Conservation (phyloP, 1,140 invertebrate species). For the Trichoplusia ni region DNA sequence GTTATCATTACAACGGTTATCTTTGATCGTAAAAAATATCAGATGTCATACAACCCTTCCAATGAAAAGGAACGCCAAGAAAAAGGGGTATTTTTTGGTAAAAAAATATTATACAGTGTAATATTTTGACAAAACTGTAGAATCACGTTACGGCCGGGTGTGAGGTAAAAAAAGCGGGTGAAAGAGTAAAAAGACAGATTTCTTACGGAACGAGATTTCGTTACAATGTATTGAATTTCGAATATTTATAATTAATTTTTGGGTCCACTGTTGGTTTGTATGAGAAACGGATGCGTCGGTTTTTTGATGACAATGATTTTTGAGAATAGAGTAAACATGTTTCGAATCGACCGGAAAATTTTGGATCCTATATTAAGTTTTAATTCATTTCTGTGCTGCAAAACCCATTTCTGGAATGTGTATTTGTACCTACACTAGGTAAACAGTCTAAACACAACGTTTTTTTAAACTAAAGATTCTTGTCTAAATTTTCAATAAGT, state of each 20-base stretch:
- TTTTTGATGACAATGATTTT: too few species aligned
- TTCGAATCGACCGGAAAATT: too few species aligned
- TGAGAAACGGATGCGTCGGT: too few species aligned
- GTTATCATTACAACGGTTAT: constrained; percentile 55
- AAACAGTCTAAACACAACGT: too few species aligned
- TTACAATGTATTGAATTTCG: not conserved
- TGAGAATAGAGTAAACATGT: too few species aligned
- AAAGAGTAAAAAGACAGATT: constrained; percentile 22
- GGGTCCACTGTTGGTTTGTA: not conserved
- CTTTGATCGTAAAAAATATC: constrained; percentile 62
- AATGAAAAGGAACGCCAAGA: constrained; percentile 33
- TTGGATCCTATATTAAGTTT: too few species aligned
- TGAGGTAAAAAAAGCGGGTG: not conserved
- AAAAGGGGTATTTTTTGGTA: constrained; percentile 61
- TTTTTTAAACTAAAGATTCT: too few species aligned
- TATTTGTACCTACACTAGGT: too few species aligned
- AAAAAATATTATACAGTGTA: constrained; percentile 61
- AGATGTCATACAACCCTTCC: constrained; percentile 57
- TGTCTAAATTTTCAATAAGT: too few species aligned
- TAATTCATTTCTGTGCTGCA: too few species aligned
- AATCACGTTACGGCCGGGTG: constrained; percentile 62
- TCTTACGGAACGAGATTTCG: constrained; percentile 1
- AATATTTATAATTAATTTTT: not conserved
- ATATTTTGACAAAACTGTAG: constrained; percentile 78
- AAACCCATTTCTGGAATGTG: too few species aligned